These are phyloP conservation scores for Myotis planiceps DNA, from an alignment of 2,797 vertebrate species.

Conservation along the genomic window DNA sequence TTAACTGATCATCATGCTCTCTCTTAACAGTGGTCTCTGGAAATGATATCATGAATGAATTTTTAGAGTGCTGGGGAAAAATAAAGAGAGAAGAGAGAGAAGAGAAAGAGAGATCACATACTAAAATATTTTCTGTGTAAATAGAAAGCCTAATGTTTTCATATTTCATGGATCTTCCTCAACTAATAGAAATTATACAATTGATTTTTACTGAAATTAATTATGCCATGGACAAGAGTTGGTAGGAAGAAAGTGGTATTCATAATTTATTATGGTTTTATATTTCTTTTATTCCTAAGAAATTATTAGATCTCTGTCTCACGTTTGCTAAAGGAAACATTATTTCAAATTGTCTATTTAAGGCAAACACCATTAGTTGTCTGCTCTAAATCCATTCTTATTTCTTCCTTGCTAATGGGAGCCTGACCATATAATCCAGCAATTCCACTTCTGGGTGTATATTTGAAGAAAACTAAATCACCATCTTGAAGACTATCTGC, in stretches of 20 bases:
- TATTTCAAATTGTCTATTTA: neutral
- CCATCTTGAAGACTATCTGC: neutral
- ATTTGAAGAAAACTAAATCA: neutral
- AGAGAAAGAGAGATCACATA: neutral
- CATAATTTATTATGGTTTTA: neutral
- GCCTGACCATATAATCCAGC: neutral
- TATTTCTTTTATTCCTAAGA: slow-evolving; percentile 12
- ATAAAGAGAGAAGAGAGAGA: neutral
- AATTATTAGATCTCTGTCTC: neutral
- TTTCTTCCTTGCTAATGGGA: neutral
- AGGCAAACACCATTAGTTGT: neutral
- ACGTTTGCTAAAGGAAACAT: neutral
- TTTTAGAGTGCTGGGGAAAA: neutral
- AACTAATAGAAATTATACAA: neutral
- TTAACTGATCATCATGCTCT: neutral
- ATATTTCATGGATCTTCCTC: neutral
- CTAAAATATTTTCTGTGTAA: neutral
- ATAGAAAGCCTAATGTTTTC: slow-evolving; percentile 6
- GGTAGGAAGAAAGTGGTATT: neutral
- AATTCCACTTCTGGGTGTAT: neutral
- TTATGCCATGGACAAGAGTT: neutral
- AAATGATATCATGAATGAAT: slow-evolving; percentile 17
- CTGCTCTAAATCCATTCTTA: neutral
- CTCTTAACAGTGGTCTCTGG: neutral
- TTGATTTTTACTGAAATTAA: slow-evolving; percentile 12